These are phyloP conservation scores for Cosmia trapezina DNA, from an alignment of 2,888 invertebrate species.

Conservation along the genomic window DNA sequence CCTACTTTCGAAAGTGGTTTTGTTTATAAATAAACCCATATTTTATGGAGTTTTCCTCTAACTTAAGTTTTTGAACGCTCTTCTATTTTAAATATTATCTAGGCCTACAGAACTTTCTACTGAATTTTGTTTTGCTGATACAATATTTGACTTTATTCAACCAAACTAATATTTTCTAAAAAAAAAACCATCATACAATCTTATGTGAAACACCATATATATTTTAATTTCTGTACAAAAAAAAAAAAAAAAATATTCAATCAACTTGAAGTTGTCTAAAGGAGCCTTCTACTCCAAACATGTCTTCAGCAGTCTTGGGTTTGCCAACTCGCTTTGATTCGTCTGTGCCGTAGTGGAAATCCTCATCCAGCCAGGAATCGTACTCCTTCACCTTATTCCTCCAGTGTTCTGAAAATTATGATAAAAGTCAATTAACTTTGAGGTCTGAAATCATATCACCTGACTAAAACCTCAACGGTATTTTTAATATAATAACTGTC, in stretches of 20 bases:
- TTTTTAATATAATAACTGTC: neutral
- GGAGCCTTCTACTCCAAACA: conserved; percentile 90
- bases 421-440: neutral
- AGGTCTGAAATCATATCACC: neutral
- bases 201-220: conserved; percentile 9
- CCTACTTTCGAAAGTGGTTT: conserved; percentile 5
- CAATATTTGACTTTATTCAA: neutral
- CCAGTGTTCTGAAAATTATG: conserved; percentile 76
- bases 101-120: neutral
- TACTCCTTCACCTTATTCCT: conserved; percentile 85
- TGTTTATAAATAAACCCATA: neutral
- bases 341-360: conserved; percentile 86
- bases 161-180: too few relatives aligned
- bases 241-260: conserved; percentile 55
- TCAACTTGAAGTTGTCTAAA: conserved; percentile 88
- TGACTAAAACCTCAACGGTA: neutral
- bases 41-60: neutral
- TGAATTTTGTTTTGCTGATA: neutral
- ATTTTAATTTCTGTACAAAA: conserved; percentile 27
- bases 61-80: neutral
- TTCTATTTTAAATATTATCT: neutral
- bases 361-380: conserved; percentile 88
- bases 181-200: neutral
- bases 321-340: conserved; percentile 90
- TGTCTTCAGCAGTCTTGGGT: conserved; percentile 87